A percentile compares a stretch with the other conserved stretches of the same genome.
These are phyloP conservation scores for Cepaea hortensis DNA, from an alignment of 2,888 invertebrate genomes.

Conservation along the genomic window DNA sequence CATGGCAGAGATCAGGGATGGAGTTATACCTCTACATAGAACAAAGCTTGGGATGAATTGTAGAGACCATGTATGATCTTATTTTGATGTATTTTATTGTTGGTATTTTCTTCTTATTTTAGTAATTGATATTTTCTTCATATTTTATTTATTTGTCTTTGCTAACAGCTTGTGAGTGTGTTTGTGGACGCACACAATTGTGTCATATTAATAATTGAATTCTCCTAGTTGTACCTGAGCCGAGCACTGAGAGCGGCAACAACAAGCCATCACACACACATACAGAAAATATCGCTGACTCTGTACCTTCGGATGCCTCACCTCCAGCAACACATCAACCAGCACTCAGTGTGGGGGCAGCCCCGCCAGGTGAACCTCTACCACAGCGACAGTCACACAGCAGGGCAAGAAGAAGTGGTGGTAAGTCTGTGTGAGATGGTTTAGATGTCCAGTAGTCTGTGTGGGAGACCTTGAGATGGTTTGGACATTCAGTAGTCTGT, in stretches of 20 bases:
- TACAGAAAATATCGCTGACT: not conserved
- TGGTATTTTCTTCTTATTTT: too few relatives aligned
- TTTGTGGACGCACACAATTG: too few relatives aligned
- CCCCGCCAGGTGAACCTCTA: not conserved
- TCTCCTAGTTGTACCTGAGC: not conserved
- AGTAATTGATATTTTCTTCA: too few relatives aligned
- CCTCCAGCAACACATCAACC: not conserved
- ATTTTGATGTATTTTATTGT: not conserved
- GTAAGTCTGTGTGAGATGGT: not conserved
- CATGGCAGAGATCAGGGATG: too few relatives aligned
- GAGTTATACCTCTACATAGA: too few relatives aligned
- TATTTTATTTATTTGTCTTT: too few relatives aligned
- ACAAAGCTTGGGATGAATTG: too few relatives aligned
- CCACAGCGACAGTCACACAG: conserved; percentile 6
- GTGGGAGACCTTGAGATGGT: too few relatives aligned
- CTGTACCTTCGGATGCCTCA: not conserved
- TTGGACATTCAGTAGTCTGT: too few relatives aligned
- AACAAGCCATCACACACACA: not conserved
- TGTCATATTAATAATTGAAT: not conserved
- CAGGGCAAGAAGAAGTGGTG: not conserved
- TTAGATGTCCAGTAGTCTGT: too few relatives aligned
- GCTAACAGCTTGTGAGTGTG: too few relatives aligned
- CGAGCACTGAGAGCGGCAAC: not conserved
- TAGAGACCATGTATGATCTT: not conserved
- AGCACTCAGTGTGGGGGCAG: not conserved